phyloP scores from a whole-genome alignment of 1,140 invertebrate genomes.

The Ips typographus region DNA sequence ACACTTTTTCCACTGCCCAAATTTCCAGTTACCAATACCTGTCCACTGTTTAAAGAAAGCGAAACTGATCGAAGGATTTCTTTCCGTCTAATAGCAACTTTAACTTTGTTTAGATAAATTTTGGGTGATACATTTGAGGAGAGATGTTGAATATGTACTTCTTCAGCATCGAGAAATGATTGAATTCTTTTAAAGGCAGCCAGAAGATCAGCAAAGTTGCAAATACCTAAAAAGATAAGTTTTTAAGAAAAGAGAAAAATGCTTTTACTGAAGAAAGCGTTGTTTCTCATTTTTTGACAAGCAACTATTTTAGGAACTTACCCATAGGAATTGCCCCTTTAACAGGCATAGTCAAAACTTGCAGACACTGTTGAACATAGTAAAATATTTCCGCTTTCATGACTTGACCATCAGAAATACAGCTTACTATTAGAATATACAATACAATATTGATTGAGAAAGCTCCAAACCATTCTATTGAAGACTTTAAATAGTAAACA shows the following conservation, averaged over 20 bases:
- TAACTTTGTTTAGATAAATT: slow-evolving; percentile 32
- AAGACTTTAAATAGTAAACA: slow-evolving; percentile 39
- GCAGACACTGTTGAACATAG: slow-evolving; percentile 72
- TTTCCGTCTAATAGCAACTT: slow-evolving; percentile 35
- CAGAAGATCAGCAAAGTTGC: slow-evolving; percentile 9
- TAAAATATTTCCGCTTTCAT: slow-evolving; percentile 76
- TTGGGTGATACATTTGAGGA: slow-evolving; percentile 15
- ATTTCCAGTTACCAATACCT: slow-evolving; percentile 67
- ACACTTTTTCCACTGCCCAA: slow-evolving; percentile 77
- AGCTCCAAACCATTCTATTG: slow-evolving; percentile 45
- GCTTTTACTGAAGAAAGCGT: too few relatives aligned
- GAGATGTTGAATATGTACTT: slow-evolving; percentile 9
- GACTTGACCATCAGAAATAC: slow-evolving; percentile 64
- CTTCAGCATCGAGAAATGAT: slow-evolving; percentile 31
- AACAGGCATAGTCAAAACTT: slow-evolving; percentile 69
- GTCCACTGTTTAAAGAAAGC: slow-evolving; percentile 55
- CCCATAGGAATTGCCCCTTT: slow-evolving; percentile 72
- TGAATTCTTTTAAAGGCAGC: slow-evolving; percentile 34
- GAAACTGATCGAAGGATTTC: slow-evolving; percentile 62
- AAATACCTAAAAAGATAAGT: neutral
- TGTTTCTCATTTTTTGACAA: too few relatives aligned
- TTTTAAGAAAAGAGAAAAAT: neutral
- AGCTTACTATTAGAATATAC: slow-evolving; percentile 64
- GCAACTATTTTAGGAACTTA: slow-evolving; percentile 52
- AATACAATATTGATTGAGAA: slow-evolving; percentile 65